These are phyloP conservation scores for Nemotelus pantherinus DNA, from an alignment of 2,888 invertebrate genomes.

Conservation along the genomic window DNA sequence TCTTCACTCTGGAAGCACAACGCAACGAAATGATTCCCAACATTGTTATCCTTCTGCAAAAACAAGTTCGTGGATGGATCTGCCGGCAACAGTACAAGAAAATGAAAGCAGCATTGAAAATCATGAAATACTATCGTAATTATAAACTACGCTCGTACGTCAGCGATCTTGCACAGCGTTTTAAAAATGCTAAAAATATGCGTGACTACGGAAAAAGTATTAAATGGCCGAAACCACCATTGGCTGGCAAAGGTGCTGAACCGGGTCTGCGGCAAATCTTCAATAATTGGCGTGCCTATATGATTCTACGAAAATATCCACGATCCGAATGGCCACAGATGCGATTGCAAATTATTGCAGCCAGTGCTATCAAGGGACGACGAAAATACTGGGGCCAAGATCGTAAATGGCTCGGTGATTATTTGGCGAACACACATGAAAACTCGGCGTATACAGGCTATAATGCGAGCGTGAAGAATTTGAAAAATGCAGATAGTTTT, in stretches of 20 bases:
- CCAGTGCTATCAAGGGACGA: conserved; percentile 73
- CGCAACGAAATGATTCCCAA: conserved; percentile 89
- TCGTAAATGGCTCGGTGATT: conserved; percentile 86
- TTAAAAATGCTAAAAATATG: conserved; percentile 72
- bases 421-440: conserved; percentile 74
- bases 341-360: conserved; percentile 80
- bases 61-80: conserved; percentile 88
- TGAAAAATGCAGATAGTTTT: conserved; percentile 76
- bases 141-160: conserved; percentile 82
- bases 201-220: conserved; percentile 81
- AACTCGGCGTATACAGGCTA: conserved; percentile 74
- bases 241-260: conserved; percentile 72
- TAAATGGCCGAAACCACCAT: conserved; percentile 84
- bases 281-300: conserved; percentile 88
- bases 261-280: conserved; percentile 72
- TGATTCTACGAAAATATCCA: conserved; percentile 84
- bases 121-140: conserved; percentile 79
- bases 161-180: conserved; percentile 70
- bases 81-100: conserved; percentile 83
- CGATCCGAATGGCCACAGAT: conserved; percentile 88
- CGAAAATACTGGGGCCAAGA: conserved; percentile 76
- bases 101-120: conserved; percentile 85
- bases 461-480: conserved; percentile 73
- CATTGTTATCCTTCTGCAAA: conserved; percentile 92
- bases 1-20: conserved; percentile 88